These are phyloP conservation scores for Protaetia brevitarsis DNA, from an alignment of 1,140 invertebrate genomes.

Conservation along the genomic window DNA sequence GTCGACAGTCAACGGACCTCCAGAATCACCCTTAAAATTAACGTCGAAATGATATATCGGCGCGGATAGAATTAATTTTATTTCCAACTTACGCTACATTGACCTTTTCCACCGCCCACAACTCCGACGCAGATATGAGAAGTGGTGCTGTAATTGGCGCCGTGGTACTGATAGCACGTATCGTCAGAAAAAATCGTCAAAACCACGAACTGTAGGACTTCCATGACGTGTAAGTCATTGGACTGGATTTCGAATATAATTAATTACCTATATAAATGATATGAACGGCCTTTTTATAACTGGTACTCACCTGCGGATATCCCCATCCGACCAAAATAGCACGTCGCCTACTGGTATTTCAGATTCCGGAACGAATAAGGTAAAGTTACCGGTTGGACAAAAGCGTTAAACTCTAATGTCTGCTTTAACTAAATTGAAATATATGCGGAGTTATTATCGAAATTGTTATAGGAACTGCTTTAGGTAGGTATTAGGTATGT, in stretches of 20 bases:
- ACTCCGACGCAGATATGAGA: conserved; percentile 49
- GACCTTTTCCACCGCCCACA: conserved; percentile 47
- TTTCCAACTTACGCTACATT: conserved; percentile 49
- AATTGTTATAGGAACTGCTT: too few species aligned
- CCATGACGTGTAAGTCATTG: conserved; percentile 39
- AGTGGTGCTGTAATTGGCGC: conserved; percentile 33
- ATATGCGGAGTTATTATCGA: too few species aligned
- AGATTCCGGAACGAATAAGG: conserved; percentile 7
- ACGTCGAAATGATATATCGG: too few species aligned
- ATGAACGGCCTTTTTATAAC: not conserved
- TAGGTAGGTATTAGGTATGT: not conserved
- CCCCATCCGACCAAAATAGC: conserved; percentile 29
- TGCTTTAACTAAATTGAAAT: conserved; percentile 25
- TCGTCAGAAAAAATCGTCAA: conserved; percentile 44
- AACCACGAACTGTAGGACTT: conserved; percentile 45
- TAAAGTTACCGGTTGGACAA: conserved; percentile 15
- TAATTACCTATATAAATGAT: not conserved
- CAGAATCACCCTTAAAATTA: conserved; percentile 48
- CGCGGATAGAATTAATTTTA: too few species aligned
- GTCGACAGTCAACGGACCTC: conserved; percentile 47
- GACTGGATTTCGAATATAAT: not conserved
- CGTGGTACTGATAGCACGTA: conserved; percentile 43
- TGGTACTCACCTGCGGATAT: conserved; percentile 11
- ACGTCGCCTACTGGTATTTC: too few species aligned
- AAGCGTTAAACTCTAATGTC: not conserved